phyloP scores from a whole-genome alignment of 2,113 vertebrate species.

The Istiophorus platypterus region DNA sequence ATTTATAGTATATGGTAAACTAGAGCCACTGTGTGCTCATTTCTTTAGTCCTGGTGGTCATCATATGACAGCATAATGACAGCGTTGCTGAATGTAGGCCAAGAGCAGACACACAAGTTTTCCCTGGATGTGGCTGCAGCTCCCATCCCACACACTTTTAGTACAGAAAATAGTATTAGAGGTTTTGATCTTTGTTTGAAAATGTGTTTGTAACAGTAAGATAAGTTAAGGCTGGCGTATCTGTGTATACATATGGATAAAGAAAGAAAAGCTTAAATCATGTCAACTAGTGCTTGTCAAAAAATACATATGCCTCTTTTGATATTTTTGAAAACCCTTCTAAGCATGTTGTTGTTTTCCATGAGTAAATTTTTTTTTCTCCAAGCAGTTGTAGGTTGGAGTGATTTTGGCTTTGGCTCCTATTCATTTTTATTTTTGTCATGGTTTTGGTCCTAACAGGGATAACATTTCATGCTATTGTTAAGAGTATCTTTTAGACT shows the following conservation, averaged over 20 bases:
- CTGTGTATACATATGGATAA: background rate
- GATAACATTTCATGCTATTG: background rate
- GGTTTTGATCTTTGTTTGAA: slow-evolving; percentile 18
- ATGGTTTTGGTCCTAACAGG: slow-evolving; percentile 8
- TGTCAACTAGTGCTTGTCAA: background rate
- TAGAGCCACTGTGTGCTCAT: slow-evolving; percentile 40
- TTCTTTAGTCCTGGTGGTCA: slow-evolving; percentile 50
- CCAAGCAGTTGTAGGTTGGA: background rate
- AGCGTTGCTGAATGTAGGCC: slow-evolving; percentile 30
- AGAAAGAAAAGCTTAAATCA: background rate
- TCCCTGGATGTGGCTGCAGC: slow-evolving; percentile 6
- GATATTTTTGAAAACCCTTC: slow-evolving; percentile 2
- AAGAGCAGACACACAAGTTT: slow-evolving; percentile 28
- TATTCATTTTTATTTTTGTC: slow-evolving; percentile 39
- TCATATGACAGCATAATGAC: slow-evolving; percentile 63
- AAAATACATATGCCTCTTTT: background rate
- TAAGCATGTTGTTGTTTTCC: slow-evolving; percentile 4
- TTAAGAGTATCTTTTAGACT: slow-evolving; percentile 6
- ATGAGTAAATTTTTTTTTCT: slow-evolving; percentile 13
- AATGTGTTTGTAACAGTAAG: background rate
- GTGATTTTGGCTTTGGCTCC: slow-evolving; percentile 47
- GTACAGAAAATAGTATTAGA: background rate
- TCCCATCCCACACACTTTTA: slow-evolving; percentile 27
- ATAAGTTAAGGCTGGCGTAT: background rate
- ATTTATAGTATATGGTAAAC: slow-evolving; percentile 15